Percentiles rank a stretch among this genome's conserved stretches.
phyloP scores from a whole-genome alignment of 2,888 invertebrate species.

The Ligdia adustata region DNA sequence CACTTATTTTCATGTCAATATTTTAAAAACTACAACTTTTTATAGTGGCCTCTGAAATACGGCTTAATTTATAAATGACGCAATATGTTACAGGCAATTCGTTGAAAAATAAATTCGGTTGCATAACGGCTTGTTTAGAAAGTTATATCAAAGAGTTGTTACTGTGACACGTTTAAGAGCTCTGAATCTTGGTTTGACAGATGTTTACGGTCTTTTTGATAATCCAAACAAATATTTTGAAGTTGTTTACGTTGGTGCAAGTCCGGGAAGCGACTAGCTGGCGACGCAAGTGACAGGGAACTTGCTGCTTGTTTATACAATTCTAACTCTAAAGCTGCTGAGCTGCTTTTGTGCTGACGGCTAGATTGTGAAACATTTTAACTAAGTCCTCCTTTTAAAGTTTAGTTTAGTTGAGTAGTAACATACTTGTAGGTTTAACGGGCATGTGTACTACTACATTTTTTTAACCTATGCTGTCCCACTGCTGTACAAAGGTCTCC shows the following conservation, averaged over 20 bases:
- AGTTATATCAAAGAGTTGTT: constrained; percentile 28
- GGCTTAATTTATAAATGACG: constrained; percentile 17
- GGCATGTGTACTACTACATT: too few relatives aligned
- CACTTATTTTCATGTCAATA: constrained; percentile 31
- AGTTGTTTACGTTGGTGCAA: constrained; percentile 62
- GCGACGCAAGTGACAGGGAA: constrained; percentile 36
- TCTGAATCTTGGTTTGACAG: constrained; percentile 59
- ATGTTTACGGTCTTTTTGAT: constrained; percentile 63
- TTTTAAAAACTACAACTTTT: constrained; percentile 27
- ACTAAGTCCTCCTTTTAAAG: too few relatives aligned
- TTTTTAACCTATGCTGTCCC: too few relatives aligned
- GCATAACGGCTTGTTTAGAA: constrained; percentile 21
- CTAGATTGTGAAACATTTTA: neutral
- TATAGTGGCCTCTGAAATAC: constrained; percentile 11
- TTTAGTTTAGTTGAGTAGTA: too few relatives aligned
- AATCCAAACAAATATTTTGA: constrained; percentile 65
- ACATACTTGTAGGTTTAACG: too few relatives aligned
- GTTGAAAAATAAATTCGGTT: constrained; percentile 17
- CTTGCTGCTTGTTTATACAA: constrained; percentile 49
- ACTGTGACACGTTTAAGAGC: constrained; percentile 54
- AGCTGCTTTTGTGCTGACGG: constrained; percentile 1
- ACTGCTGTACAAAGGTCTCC: too few relatives aligned
- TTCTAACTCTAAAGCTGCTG: constrained; percentile 40
- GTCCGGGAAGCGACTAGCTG: constrained; percentile 43
- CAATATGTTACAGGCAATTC: constrained; percentile 20